These are phyloP conservation scores for Rhinogobio ventralis DNA, from an alignment of 2,797 vertebrate genomes.

Conservation along the genomic window DNA sequence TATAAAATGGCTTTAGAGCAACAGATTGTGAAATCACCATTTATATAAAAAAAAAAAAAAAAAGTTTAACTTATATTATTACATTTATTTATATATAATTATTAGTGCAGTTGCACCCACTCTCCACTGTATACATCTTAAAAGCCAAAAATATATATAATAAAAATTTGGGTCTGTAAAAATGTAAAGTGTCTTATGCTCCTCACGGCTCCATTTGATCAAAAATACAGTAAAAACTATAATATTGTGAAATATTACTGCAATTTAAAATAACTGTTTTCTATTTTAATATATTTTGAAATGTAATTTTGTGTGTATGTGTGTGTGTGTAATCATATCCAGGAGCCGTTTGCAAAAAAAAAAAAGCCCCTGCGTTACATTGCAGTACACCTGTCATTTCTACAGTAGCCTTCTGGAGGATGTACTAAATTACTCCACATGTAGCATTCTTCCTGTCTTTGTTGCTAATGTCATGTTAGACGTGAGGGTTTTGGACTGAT, in stretches of 20 bases:
- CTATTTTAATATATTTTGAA: neutral
- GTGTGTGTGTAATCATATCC: neutral
- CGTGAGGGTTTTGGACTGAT: conserved; percentile 8
- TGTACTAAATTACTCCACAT: neutral
- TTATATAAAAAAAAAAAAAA: neutral
- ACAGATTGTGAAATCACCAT: neutral
- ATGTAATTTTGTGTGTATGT: neutral
- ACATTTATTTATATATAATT: neutral
- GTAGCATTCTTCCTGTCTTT: neutral
- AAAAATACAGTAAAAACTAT: neutral
- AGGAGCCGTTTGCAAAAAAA: neutral
- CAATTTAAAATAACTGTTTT: neutral
- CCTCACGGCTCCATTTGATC: neutral
- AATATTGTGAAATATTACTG: neutral
- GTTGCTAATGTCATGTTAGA: conserved; percentile 24
- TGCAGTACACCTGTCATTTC: conserved; percentile 28
- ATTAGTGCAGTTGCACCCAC: neutral
- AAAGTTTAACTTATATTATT: neutral
- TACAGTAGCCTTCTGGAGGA: conserved; percentile 5
- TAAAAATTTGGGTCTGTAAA: no score
- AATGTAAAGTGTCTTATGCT: neutral
- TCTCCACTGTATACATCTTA: neutral
- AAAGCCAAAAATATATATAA: neutral
- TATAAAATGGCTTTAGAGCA: neutral
- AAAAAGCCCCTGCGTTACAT: neutral